Conservation (phyloP, 1,140 invertebrate species). For the Belonocnema kinseyi region DNA sequence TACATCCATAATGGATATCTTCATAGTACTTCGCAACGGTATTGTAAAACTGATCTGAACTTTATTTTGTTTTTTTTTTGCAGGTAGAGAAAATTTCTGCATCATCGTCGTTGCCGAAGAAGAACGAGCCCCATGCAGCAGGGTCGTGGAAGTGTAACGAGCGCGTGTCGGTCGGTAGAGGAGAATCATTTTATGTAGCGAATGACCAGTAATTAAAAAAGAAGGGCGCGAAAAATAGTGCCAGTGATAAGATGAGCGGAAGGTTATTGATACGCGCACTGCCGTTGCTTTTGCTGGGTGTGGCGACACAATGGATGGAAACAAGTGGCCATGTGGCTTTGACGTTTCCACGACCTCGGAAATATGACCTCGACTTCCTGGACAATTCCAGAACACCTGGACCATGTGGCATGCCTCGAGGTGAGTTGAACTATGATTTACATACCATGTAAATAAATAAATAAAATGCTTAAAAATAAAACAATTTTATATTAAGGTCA, state of each 20-base stretch:
- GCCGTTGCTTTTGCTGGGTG: conserved; percentile 55
- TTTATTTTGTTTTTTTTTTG: background rate
- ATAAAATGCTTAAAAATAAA: too few relatives aligned
- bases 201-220: conserved; percentile 32
- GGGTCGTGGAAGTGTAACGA: conserved; percentile 45
- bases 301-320: conserved; percentile 50
- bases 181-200: conserved; percentile 48
- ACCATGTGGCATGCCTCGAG: conserved; percentile 97
- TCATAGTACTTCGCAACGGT: too few relatives aligned
- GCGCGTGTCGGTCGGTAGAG: conserved; percentile 41
- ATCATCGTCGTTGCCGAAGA: background rate
- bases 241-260: conserved; percentile 41
- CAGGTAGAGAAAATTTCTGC: background rate
- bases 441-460: too few relatives aligned
- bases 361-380: conserved; percentile 94
- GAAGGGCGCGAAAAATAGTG: background rate
- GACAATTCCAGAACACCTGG: conserved; percentile 92
- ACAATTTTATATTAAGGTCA: too few relatives aligned
- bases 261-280: conserved; percentile 48
- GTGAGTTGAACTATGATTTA: conserved; percentile 76
- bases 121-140: conserved; percentile 45
- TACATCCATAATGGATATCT: too few relatives aligned
- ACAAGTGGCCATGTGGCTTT: conserved; percentile 84
- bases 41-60: too few relatives aligned
- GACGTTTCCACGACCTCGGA: conserved; percentile 90